Percentiles rank a stretch among this genome's conserved stretches.
Evolutionary conservation across 2,113 vertebrate genomes (phyloP).

Genomic region (Apteryx mantelli): DNA sequence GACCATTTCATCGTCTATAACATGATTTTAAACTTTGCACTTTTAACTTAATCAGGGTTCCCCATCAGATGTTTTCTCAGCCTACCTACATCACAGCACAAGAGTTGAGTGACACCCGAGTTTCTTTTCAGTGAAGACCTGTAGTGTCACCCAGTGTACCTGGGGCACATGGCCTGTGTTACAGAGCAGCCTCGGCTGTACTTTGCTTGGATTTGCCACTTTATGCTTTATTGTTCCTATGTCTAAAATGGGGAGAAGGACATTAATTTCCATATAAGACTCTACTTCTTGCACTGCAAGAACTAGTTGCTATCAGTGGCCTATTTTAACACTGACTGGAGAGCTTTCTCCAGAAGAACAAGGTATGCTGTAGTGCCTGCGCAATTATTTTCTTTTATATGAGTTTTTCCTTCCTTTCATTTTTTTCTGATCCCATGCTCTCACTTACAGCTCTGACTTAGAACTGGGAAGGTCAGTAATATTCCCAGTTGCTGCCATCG

Average conservation of each 20-base stretch:
- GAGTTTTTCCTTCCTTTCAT: neutral
- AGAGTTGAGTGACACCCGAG: rapidly evolving
- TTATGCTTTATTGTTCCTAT: neutral
- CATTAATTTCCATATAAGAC: neutral
- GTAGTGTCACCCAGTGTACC: rapidly evolving
- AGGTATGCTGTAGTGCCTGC: neutral
- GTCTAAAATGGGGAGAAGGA: neutral
- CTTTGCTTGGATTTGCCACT: neutral
- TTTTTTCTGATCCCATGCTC: neutral
- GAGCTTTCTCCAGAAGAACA: neutral
- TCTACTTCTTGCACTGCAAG: neutral
- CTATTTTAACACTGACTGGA: neutral
- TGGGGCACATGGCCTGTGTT: no score
- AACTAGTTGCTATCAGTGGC: neutral
- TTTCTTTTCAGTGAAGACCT: neutral
- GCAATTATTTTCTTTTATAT: neutral
- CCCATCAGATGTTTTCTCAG: rapidly evolving
- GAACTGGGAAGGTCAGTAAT: neutral
- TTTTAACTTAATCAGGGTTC: neutral
- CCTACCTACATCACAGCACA: rapidly evolving
- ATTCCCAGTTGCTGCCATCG: neutral
- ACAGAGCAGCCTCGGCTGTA: rapidly evolving
- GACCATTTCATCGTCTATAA: rapidly evolving
- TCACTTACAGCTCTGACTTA: neutral
- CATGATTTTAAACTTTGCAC: rapidly evolving